A percentile compares a stretch with the other conserved stretches of the same genome.
Conservation (phyloP, 23 tunicate genomes). For the Halocynthia roretzi region DNA sequence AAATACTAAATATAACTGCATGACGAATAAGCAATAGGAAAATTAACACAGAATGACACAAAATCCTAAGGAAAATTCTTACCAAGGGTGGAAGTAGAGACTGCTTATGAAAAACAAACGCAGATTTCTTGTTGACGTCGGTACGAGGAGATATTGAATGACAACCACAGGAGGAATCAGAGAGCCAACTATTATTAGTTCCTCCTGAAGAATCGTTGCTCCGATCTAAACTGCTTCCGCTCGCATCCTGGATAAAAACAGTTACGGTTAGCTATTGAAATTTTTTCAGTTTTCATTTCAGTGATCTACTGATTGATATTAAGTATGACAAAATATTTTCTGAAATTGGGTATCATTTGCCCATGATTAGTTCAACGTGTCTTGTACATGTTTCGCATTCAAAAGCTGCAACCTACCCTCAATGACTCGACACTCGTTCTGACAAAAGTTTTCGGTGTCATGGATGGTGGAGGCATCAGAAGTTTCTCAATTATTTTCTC, state of each 20-base stretch:
- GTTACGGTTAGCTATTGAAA: neutral
- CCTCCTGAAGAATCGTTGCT: constrained; percentile 31
- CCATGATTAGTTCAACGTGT: too few relatives aligned
- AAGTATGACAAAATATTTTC: neutral
- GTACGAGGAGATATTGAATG: constrained; percentile 35
- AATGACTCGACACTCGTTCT: constrained; percentile 12
- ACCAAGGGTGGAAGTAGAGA: constrained; percentile 79
- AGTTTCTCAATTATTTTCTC: constrained; percentile 45
- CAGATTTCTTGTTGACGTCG: constrained; percentile 8
- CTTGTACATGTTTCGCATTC: neutral
- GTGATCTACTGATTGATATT: neutral
- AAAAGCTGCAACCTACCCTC: constrained; percentile 1
- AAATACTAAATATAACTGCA: neutral
- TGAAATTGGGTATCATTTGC: too few relatives aligned
- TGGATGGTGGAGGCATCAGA: constrained; percentile 36
- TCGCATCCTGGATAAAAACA: neutral
- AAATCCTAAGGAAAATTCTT: neutral
- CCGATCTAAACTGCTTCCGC: constrained; percentile 22
- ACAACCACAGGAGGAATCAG: constrained; percentile 73
- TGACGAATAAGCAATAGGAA: neutral
- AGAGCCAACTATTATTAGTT: constrained; percentile 57
- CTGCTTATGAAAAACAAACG: constrained; percentile 37
- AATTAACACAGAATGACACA: neutral
- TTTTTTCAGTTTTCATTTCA: neutral
- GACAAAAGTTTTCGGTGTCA: neutral